Evolutionary conservation across 2,888 invertebrate species (phyloP).

Genomic region (Portevinia maculata): DNA sequence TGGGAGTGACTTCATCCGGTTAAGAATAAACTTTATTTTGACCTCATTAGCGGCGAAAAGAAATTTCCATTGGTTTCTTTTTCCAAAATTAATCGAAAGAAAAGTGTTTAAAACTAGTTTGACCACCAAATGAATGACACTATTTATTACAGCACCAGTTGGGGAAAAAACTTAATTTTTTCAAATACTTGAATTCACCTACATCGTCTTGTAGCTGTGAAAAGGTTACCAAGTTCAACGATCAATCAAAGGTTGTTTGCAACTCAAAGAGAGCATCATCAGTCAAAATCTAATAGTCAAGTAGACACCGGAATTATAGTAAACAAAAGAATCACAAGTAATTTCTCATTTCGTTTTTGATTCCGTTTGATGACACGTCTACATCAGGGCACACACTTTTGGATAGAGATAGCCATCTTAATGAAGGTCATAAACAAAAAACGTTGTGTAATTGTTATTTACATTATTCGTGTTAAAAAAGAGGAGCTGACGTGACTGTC

Average conservation of each 20-base stretch:
- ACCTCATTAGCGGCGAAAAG: conserved; percentile 20
- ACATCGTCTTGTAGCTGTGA: conserved; percentile 24
- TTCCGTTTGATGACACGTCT: conserved; percentile 11
- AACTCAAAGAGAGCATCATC: conserved; percentile 21
- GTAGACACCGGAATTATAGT: conserved; percentile 5
- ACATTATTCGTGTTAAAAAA: background rate
- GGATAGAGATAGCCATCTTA: conserved; percentile 41
- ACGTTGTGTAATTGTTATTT: conserved; percentile 26
- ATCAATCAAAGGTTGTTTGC: conserved; percentile 24
- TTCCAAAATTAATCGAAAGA: conserved; percentile 25
- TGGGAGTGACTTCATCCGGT: conserved; percentile 23
- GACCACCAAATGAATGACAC: conserved; percentile 27
- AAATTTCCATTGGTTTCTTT: background rate
- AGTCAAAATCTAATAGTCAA: conserved; percentile 11
- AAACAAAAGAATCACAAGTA: conserved; percentile 9
- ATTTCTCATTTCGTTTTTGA: conserved; percentile 6
- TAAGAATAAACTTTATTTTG: conserved; percentile 18
- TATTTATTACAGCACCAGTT: no score
- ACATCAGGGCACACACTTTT: conserved; percentile 14
- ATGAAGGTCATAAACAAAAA: conserved; percentile 41
- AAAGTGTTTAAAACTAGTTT: conserved; percentile 30
- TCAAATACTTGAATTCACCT: background rate
- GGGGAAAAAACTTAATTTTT: no score
- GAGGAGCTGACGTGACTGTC: background rate
- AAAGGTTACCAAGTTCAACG: conserved; percentile 16